These are phyloP conservation scores for Gadopsis bispinosus DNA, from an alignment of 2,797 vertebrate species.

Conservation along the genomic window DNA sequence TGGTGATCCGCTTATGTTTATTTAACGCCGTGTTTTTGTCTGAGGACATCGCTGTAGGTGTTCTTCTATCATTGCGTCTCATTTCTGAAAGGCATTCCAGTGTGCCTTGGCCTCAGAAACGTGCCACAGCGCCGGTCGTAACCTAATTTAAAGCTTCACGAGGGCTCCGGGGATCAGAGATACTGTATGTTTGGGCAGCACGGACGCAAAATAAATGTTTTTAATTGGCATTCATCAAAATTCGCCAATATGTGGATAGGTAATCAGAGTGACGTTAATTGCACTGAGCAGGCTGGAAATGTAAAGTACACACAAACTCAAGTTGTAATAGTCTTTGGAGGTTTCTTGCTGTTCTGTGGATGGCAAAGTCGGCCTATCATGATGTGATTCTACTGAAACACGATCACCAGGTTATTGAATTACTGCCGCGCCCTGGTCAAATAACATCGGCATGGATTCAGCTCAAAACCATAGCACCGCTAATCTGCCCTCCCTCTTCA, in stretches of 20 bases:
- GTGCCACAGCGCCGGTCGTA: background rate
- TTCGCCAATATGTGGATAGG: background rate
- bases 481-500: conserved; percentile 36
- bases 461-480: conserved; percentile 30
- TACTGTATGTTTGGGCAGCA: background rate
- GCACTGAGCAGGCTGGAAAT: background rate
- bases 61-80: no score
- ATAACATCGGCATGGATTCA: conserved; percentile 33
- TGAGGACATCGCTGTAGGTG: background rate
- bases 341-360: background rate
- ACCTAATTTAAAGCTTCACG: background rate
- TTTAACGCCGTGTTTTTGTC: background rate
- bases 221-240: background rate
- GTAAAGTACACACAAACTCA: background rate
- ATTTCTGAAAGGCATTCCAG: no score
- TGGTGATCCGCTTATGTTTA: background rate
- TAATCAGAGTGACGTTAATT: background rate
- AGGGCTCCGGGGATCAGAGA: background rate
- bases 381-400: conserved; percentile 47
- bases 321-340: background rate
- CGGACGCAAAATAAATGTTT: background rate
- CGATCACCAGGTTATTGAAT: conserved; percentile 43
- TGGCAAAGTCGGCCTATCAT: background rate
- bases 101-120: no score
- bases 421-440: conserved; percentile 40